Base-by-base conservation (phyloP, 1,140 invertebrate species). In the Galleria mellonella region DNA sequence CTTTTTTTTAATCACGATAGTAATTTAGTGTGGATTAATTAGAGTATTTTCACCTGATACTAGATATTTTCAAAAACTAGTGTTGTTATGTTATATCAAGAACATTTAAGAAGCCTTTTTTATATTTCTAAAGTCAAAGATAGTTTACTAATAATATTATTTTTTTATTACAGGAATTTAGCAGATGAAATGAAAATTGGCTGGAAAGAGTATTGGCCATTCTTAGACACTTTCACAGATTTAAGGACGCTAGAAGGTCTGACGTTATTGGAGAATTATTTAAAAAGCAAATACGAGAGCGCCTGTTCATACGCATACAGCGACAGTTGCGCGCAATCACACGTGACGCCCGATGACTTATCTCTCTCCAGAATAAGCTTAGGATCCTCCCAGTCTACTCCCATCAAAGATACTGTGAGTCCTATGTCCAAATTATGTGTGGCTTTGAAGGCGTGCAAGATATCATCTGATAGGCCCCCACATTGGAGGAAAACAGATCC, bases 131-230 rank as follows among this genome's bases (percentile, higher is more conserved):
- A n/a, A n/a, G n/a, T n/a, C n/a, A n/a, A n/a, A n/a, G n/a, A n/a
- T n/a, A n/a, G n/a, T n/a, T n/a, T n/a, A n/a, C n/a, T n/a, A n/a
- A n/a, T n/a, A n/a, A n/a, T n/a, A n/a, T n/a, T n/a, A n/a, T n/a
- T n/a, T 42, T 53, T 13, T 28, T 33, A 37, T 81, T 83, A 27
- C 69, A 93, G 94, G 52, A 88, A 91, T 46, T 66, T 97, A 51
- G 95, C 95, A 1, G 89, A 91, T 52, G 88, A 94, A 69, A 89
- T 91, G 70, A 89, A 92, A 23, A 87, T 96, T 0, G 86, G 88
- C n/a, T 98, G 96, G 96, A 92, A 91, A 51, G 96, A 98, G 71
- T 96, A 95, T 74, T 98, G 96, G 96, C 90, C 92, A 1, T 97
- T 97, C 72, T 82, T 97, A 4, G 90, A 94, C 57, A 89, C 88